Evolutionary conservation across 2,888 invertebrate species (phyloP), one percentile per base, ranked within the genome.

Genomic region (Apamea sordens): DNA sequence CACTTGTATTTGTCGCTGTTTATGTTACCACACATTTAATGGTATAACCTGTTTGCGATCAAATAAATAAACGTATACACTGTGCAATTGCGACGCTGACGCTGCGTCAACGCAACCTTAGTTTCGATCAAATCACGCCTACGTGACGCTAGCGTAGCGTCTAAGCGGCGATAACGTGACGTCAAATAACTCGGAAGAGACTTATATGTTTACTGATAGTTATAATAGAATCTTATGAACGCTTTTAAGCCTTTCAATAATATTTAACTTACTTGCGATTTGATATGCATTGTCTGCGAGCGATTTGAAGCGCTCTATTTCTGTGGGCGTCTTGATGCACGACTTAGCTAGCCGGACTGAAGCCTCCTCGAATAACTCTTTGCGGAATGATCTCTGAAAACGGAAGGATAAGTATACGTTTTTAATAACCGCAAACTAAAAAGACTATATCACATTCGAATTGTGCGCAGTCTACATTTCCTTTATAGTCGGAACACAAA

Each of bases 291-390:
- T 98, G 80, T 97, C 97, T 0, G 98, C 98, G 75, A 99, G 97
- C 69, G 97, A 97, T 91, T 97, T 97, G 94, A 99, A 99, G 89
- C 98, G 98, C 91, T 98, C 98, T 79, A 99, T 98, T 94, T 99
- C 98, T 15, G 98, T 97, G 13, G 98, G 97, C 0, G 98, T 98
- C 94, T 99, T 99, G 91, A 99, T 99, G 83, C 98, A 97, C 4
- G 98, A 98, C 90, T 98, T 98, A 89, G 98, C 98, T 94, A 99
- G 97, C 80, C 99, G 97, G 72, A 97, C 97, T 10, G 99, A 98
- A 7, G 99, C 99, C 94, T 99, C 99, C 85, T 98, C 98, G 95
- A 99, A 99, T 79, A 99, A 96, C 92, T 99, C 99, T 94, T 98
- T 98, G 86, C 98, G 98, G 97, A 99, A 99, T 41, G 99, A 99